Evolutionary conservation across 2,888 invertebrate species (phyloP).

Genomic region (Pseudolycoriella hygida): DNA sequence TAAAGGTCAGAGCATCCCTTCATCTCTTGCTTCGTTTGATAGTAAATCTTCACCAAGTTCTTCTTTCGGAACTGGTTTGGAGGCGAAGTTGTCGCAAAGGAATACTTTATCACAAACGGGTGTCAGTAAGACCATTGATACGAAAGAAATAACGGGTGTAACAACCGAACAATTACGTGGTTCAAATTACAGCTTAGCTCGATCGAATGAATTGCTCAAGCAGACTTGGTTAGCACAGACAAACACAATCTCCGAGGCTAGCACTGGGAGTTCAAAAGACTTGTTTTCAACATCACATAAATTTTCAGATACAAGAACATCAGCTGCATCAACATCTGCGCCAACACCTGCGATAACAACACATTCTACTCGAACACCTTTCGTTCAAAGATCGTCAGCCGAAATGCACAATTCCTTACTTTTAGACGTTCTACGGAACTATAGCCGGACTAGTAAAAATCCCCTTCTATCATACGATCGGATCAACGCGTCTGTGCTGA

Average conservation of each 20-base stretch:
- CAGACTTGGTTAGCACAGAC: too few species aligned
- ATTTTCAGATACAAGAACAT: background rate
- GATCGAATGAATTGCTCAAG: too few species aligned
- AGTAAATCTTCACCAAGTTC: background rate
- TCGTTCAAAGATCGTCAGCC: background rate
- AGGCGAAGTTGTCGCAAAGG: too few species aligned
- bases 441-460: constrained; percentile 8
- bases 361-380: background rate
- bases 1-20: background rate
- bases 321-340: constrained; percentile 26
- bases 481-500: constrained; percentile 53
- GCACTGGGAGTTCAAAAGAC: constrained; percentile 17
- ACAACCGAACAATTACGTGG: too few species aligned
- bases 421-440: constrained; percentile 15
- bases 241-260: too few species aligned
- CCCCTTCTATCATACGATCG: constrained; percentile 32
- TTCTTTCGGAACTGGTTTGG: too few species aligned
- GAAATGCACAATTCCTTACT: constrained; percentile 9
- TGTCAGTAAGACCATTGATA: too few species aligned
- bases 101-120: too few species aligned
- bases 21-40: background rate
- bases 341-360: constrained; percentile 43
- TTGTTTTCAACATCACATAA: background rate
- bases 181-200: too few species aligned
- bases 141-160: too few species aligned